These are phyloP conservation scores for Chrosomus eos DNA, from an alignment of 2,797 vertebrate species.

Conservation along the genomic window DNA sequence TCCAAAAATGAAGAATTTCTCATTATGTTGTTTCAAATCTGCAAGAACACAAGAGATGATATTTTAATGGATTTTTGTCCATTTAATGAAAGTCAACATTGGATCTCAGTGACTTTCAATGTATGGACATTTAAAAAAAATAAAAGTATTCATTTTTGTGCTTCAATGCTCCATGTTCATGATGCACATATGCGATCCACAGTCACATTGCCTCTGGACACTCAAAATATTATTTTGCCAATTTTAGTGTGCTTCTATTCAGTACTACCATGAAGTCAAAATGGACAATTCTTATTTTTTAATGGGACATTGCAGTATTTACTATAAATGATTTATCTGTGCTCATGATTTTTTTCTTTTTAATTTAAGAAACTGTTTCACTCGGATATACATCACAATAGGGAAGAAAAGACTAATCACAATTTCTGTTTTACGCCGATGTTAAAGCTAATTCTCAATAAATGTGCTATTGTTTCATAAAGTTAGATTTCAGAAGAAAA, in stretches of 20 bases:
- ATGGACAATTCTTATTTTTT: background rate
- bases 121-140: background rate
- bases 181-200: background rate
- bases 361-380: no score
- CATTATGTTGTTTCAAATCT: background rate
- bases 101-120: background rate
- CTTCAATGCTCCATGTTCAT: background rate
- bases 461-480: background rate
- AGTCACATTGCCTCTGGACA: background rate
- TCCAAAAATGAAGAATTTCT: background rate
- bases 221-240: no score
- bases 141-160: background rate
- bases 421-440: background rate
- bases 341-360: no score
- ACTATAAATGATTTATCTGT: background rate
- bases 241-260: background rate
- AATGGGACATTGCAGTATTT: background rate
- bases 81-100: background rate
- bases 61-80: background rate
- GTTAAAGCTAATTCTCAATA: background rate
- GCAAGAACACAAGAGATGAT: background rate
- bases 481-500: background rate
- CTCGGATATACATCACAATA: background rate
- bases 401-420: background rate
- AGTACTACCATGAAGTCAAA: background rate